Evolutionary conservation across 2,888 invertebrate species (phyloP), one percentile per base, ranked within the genome.

Genomic region (Anarsia innoxiella): DNA sequence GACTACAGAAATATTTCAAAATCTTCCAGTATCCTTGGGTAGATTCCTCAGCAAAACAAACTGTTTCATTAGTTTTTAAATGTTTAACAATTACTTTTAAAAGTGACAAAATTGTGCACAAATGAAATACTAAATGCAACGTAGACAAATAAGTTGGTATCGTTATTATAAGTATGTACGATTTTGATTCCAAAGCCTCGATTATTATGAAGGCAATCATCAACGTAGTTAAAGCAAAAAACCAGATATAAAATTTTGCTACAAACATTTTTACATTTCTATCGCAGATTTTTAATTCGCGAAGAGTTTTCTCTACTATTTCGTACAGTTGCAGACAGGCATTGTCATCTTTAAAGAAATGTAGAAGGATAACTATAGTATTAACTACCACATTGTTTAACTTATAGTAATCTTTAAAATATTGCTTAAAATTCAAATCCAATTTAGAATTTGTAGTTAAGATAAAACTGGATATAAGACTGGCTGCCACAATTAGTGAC

Each of bases 101-200:
- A 3, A 12, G 45, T 25, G 9, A 9, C 10, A 42, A 44, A 15
- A 44, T 45, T 37, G 52, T 36, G 5, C 38, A 37, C 15, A 74
- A 46, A 40, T 76, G 66, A 38, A 65, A 40, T 12, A 57, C 42
- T 28, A 74, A 54, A 51, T 75, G 68, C 16, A 53, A 42, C 11
- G 55, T 41, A 2, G 63, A 49, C 13, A 75, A 44, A 50, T 59
- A 68, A 5, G 53, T 48, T 1, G 71, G 73, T 27, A 69, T 57
- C 44, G 56, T 59, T 31, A 64, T 48, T 3, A 69, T 2, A 32
- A 66, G 37, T 6, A 53, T 42, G 28, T 45, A 59, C 16, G 59
- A 53, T 26, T 46, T 28, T 4, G 35, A 42, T 11, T 42, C 41
- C 3, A 57, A 0, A 11, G 66, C 40, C 51, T 72, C 74, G 31